Evolutionary conservation across 2,113 vertebrate species (phyloP).

Genomic region (Istiophorus platypterus): DNA sequence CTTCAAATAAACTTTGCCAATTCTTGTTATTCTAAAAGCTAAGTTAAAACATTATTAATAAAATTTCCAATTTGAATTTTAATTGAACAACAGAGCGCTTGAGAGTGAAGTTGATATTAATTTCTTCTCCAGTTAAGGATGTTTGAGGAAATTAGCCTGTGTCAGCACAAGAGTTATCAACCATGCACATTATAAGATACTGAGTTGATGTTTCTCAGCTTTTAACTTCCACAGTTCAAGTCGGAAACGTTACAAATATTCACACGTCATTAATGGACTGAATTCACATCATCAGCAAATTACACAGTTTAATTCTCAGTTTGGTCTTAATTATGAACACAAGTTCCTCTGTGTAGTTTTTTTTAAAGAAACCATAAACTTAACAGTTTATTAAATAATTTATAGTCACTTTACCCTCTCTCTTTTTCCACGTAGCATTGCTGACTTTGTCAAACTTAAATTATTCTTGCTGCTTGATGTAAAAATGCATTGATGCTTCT

Average conservation of each 20-base stretch:
- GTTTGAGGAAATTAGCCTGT: constrained; percentile 70
- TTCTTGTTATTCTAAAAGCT: constrained; percentile 65
- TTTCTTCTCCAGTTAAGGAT: constrained; percentile 63
- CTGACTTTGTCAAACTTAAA: constrained; percentile 51
- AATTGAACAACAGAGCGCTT: constrained; percentile 70
- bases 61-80: constrained; percentile 71
- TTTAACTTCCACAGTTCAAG: constrained; percentile 34
- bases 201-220: constrained; percentile 31
- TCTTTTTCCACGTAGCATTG: constrained; percentile 8
- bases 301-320: constrained; percentile 57
- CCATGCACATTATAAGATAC: constrained; percentile 36
- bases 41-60: constrained; percentile 54
- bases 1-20: constrained; percentile 55
- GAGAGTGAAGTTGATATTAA: constrained; percentile 53
- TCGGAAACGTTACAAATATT: constrained; percentile 53
- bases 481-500: constrained; percentile 22
- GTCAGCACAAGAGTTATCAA: constrained; percentile 76
- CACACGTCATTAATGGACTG: constrained; percentile 56
- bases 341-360: constrained; percentile 29
- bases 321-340: constrained; percentile 47
- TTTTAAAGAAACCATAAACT: constrained; percentile 41
- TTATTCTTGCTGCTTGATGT: constrained; percentile 20
- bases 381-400: constrained; percentile 48
- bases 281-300: constrained; percentile 72
- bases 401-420: constrained; percentile 7